These are phyloP conservation scores for Drosophila ustulata DNA, from an alignment of 2,888 invertebrate genomes.

Conservation along the genomic window DNA sequence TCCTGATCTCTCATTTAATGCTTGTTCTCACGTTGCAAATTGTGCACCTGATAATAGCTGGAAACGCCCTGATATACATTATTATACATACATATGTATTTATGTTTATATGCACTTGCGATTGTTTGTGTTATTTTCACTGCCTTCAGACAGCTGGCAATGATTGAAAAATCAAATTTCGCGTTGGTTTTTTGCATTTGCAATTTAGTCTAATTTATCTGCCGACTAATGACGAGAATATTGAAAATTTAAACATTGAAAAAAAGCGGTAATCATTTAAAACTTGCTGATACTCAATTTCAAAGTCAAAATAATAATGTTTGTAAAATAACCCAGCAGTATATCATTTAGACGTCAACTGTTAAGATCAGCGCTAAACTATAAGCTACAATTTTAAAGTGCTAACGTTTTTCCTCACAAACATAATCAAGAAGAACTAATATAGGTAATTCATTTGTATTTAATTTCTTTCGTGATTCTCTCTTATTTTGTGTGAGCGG, in stretches of 20 bases:
- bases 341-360: background rate
- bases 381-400: background rate
- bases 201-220: background rate
- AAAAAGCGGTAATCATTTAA: no score
- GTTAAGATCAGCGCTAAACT: background rate
- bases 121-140: background rate
- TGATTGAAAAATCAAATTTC: conserved; percentile 35
- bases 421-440: no score
- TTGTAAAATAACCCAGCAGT: background rate
- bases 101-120: conserved; percentile 2
- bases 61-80: background rate
- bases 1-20: conserved; percentile 3
- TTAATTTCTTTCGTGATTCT: no score
- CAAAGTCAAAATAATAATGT: background rate
- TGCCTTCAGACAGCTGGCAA: conserved; percentile 17
- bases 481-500: background rate
- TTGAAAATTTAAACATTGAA: no score
- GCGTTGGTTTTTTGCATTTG: background rate
- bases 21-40: conserved; percentile 26
- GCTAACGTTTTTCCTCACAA: no score
- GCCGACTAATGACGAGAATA: background rate
- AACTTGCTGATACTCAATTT: no score
- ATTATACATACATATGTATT: no score
- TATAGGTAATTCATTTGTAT: no score
- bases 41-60: conserved; percentile 13